Conservation (phyloP, 1,140 invertebrate genomes). For the Stenopsyche tienmushanensis region DNA sequence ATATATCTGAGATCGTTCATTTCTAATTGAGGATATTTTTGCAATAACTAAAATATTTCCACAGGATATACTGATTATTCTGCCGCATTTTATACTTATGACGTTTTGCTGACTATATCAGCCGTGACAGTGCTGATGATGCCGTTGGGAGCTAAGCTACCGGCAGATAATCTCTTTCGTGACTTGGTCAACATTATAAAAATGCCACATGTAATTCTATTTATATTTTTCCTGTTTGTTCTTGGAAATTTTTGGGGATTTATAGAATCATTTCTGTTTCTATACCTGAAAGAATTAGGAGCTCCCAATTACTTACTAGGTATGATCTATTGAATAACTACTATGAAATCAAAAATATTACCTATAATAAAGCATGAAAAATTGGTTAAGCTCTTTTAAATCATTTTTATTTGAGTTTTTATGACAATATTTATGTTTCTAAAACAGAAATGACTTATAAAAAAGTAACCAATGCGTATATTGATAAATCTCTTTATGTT, state of each 20-base stretch:
- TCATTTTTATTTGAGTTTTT: background rate
- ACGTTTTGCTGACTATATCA: constrained; percentile 67
- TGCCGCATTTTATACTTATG: constrained; percentile 74
- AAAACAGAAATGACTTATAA: too few relatives aligned
- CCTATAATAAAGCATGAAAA: background rate
- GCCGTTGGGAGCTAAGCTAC: constrained; percentile 70
- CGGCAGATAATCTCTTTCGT: constrained; percentile 69
- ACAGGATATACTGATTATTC: constrained; percentile 75
- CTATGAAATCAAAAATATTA: background rate
- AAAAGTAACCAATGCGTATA: too few relatives aligned
- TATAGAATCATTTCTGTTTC: constrained; percentile 81
- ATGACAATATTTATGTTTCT: too few relatives aligned
- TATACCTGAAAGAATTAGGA: constrained; percentile 78
- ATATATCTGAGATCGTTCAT: constrained; percentile 4
- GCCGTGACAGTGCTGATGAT: constrained; percentile 68
- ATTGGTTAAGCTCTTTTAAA: background rate
- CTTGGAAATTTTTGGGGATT: constrained; percentile 82
- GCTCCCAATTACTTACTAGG: constrained; percentile 78
- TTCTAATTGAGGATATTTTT: background rate
- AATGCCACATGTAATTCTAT: constrained; percentile 72
- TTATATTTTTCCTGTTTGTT: constrained; percentile 74
- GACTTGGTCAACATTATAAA: constrained; percentile 70
- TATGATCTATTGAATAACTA: constrained; percentile 45
- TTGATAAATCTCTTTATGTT: too few relatives aligned
- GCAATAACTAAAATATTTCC: background rate